Evolutionary conservation across 2,113 vertebrate genomes (phyloP), one percentile per base, ranked within the genome.

Genomic region (Ascaphus truei): DNA sequence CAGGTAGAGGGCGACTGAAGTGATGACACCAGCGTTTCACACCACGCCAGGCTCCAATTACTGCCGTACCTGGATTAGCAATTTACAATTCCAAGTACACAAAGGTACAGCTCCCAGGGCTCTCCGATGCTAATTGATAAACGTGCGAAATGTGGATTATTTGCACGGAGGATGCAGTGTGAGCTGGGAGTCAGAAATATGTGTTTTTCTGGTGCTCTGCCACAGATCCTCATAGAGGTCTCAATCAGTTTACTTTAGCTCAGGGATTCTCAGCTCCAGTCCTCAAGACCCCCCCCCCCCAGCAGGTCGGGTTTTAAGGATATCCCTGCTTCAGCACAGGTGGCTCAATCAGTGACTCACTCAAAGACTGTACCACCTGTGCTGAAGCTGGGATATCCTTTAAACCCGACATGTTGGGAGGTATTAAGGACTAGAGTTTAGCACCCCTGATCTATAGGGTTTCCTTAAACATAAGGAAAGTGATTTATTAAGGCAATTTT

Each of bases 21-120:
- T 71, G 68, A 87, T 84, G 75, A 77, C 71, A 86, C 76, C 72
- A 73, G 72, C 62, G 73, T 78, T 88, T 90, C 82, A 85, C 80
- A 86, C 76, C 7, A 79, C 8, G 50, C 76, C 83, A 81, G 72
- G 68, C 72, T 87, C 76, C 79, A 81, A 69, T 83, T 81, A 83
- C 80, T 79, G 59, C 65, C 63, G 75, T 89, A 82, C 73, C 79
- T 86, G 58, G 83, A 85, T 83, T 80, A 84, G 16, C 63, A 81
- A 81, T 84, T 85, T 84, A 64, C 73, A 77, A 76, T 78, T 79
- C 72, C 68, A 76, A 53, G 71, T 73, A 81, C 69, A 48, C 76
- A 50, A 78, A 77, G 11, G 15, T 67, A 79, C 51, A 41, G 25
- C 55, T 71, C 45, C 50, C 72, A 72, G 36, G 53, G 45, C 77